Percentiles rank a stretch among this genome's conserved stretches.
phyloP scores from a whole-genome alignment of 2,797 vertebrate species.

The Choloepus didactylus region DNA sequence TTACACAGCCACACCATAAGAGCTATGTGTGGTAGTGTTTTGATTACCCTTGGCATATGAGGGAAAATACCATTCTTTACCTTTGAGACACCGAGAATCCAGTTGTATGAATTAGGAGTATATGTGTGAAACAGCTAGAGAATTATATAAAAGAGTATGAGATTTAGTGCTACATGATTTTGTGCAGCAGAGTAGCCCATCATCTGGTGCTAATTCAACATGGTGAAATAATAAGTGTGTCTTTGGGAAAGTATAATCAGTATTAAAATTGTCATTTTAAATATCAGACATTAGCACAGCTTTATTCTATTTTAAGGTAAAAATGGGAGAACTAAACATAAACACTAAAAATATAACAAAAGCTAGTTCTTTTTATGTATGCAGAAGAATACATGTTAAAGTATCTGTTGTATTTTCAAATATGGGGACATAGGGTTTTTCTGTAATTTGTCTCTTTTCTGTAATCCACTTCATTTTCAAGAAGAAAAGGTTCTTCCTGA shows the following conservation, averaged over 20 bases:
- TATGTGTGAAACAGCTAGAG: neutral
- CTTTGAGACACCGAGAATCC: neutral
- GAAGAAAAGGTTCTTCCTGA: neutral
- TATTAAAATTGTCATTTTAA: neutral
- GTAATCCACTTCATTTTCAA: neutral
- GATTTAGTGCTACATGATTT: neutral
- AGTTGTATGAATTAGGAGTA: neutral
- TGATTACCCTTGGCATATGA: neutral
- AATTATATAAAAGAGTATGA: neutral
- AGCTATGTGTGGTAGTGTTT: neutral
- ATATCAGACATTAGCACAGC: neutral
- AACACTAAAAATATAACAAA: neutral
- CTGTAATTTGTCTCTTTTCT: neutral
- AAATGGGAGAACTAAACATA: conserved; percentile 26
- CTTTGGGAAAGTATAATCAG: neutral
- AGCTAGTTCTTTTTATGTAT: neutral
- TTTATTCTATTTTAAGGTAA: conserved; percentile 31
- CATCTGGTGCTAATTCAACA: neutral
- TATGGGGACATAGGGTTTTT: neutral
- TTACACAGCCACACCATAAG: no score
- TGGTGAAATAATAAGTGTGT: neutral
- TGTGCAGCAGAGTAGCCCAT: neutral
- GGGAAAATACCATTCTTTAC: neutral
- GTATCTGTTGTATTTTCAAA: conserved; percentile 8
- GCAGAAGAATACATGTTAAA: neutral